Percentiles rank a stretch among this genome's conserved stretches.
These are phyloP conservation scores for Thalassophryne amazonica DNA, from an alignment of 2,797 vertebrate genomes.

Conservation along the genomic window DNA sequence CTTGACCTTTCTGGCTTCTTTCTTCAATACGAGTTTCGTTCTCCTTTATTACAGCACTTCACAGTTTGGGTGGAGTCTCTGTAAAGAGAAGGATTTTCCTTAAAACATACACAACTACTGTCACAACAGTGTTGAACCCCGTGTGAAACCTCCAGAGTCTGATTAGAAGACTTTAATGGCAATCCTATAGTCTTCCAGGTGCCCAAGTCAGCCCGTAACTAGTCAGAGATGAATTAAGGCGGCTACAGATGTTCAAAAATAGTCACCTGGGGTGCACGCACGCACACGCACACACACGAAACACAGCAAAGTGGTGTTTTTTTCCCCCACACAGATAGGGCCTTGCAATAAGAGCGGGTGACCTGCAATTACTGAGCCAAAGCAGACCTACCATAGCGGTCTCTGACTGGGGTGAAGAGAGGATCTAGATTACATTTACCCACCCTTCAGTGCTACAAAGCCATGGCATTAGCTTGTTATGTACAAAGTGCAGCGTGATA, in stretches of 20 bases:
- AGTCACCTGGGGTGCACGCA: conserved; percentile 41
- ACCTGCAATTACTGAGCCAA: conserved; percentile 57
- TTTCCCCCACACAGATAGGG: conserved; percentile 55
- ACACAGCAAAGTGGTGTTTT: conserved; percentile 43
- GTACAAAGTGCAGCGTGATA: conserved; percentile 6
- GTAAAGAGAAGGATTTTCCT: conserved; percentile 19
- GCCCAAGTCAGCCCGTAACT: conserved; percentile 49
- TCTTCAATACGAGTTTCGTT: neutral
- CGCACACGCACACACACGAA: conserved; percentile 11
- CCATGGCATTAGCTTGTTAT: conserved; percentile 9
- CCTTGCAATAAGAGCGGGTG: conserved; percentile 72
- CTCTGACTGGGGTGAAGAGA: conserved; percentile 37
- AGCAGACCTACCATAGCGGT: conserved; percentile 32
- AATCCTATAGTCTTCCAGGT: conserved; percentile 66
- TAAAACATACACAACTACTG: conserved; percentile 20
- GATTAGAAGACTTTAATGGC: conserved; percentile 69
- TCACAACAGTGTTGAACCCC: conserved; percentile 12
- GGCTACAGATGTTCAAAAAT: conserved; percentile 74
- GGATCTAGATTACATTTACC: conserved; percentile 36
- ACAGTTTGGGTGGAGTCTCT: neutral
- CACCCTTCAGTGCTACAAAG: conserved; percentile 28
- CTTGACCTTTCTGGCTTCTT: conserved; percentile 3
- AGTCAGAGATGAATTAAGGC: conserved; percentile 72
- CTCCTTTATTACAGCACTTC: too few species aligned
- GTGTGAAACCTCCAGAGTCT: conserved; percentile 65